These are phyloP conservation scores for Aphelenchoides fujianensis DNA, from an alignment of 1,140 invertebrate genomes.

Conservation along the genomic window DNA sequence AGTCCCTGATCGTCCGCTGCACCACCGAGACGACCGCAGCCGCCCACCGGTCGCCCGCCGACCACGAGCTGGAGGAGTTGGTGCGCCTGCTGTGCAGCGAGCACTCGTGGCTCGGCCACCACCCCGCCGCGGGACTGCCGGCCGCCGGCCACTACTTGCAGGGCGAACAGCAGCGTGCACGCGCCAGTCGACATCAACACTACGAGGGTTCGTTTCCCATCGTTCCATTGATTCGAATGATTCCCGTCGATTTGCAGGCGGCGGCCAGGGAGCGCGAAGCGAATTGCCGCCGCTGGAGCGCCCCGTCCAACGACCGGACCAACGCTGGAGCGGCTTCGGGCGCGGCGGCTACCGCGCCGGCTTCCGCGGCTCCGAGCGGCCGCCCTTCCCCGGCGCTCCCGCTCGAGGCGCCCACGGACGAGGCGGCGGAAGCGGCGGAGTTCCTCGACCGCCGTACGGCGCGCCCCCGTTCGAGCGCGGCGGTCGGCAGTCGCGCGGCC, in stretches of 20 bases:
- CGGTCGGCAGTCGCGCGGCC: not conserved
- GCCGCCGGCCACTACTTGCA: too few species aligned
- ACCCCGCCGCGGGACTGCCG: too few species aligned
- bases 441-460: not conserved
- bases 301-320: not conserved
- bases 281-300: not conserved
- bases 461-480: not conserved
- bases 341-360: constrained; percentile 7
- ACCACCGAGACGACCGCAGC: constrained; percentile 73
- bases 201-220: too few species aligned
- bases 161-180: not conserved
- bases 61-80: not conserved
- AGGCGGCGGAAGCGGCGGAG: not conserved
- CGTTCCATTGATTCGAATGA: too few species aligned
- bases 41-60: not conserved
- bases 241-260: too few species aligned
- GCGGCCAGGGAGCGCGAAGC: not conserved
- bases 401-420: not conserved
- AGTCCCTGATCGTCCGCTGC: constrained; percentile 76
- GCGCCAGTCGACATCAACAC: constrained; percentile 1
- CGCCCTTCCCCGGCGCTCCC: not conserved
- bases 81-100: not conserved
- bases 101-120: not conserved
- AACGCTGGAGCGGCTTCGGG: not conserved
- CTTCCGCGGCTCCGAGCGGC: not conserved